Evolutionary conservation across 2,888 invertebrate species (phyloP).

Genomic region (Drosophila cognata): DNA sequence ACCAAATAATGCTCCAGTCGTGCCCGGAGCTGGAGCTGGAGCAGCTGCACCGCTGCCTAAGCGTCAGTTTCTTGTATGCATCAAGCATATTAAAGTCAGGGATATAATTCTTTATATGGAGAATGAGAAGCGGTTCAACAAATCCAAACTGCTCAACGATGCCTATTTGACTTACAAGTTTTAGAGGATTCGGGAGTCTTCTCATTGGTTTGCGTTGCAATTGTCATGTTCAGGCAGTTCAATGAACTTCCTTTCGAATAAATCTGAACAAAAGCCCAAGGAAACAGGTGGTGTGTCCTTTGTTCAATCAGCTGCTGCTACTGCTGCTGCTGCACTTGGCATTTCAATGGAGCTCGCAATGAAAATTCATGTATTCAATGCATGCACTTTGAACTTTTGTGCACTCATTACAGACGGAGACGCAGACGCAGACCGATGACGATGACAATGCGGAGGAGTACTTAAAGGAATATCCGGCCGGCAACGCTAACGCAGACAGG

Average conservation of each 20-base stretch:
- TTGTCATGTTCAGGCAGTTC: conserved; percentile 51
- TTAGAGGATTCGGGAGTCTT: conserved; percentile 15
- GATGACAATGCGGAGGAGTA: conserved; percentile 50
- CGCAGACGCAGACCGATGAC: conserved; percentile 14
- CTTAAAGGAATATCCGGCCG: conserved; percentile 76
- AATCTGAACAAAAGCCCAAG: conserved; percentile 71
- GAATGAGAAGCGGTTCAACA: conserved; percentile 42
- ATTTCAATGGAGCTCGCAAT: conserved; percentile 45
- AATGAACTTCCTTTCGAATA: conserved; percentile 68
- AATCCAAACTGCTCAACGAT: conserved; percentile 49
- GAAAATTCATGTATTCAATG: conserved; percentile 52
- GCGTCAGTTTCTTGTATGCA: conserved; percentile 22
- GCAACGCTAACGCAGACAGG: conserved; percentile 54
- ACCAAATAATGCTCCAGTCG: not conserved
- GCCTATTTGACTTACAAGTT: conserved; percentile 56
- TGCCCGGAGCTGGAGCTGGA: not conserved
- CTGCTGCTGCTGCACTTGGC: conserved; percentile 43
- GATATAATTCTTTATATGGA: conserved; percentile 62
- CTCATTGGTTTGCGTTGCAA: conserved; percentile 30
- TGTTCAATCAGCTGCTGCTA: conserved; percentile 43
- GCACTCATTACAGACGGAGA: conserved; percentile 57
- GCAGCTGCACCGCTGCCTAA: not conserved
- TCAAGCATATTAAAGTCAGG: conserved; percentile 52
- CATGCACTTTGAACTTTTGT: conserved; percentile 76
- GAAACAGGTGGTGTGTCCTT: conserved; percentile 77